phyloP scores from a whole-genome alignment of 2,888 invertebrate genomes.

The Dromius quadrimaculatus region DNA sequence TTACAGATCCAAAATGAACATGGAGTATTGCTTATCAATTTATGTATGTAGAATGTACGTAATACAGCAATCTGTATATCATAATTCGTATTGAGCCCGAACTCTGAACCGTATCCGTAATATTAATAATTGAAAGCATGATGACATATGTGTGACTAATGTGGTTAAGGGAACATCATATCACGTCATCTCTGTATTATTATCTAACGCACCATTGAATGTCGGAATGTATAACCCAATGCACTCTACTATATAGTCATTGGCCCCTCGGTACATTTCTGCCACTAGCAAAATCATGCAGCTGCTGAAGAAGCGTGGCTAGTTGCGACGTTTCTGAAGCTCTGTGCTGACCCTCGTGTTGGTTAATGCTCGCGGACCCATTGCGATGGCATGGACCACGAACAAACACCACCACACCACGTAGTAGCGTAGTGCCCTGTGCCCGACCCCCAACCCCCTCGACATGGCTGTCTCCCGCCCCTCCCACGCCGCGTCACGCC shows the following conservation, averaged over 20 bases:
- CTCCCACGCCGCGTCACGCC: conserved; percentile 39
- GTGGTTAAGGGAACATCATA: conserved; percentile 50
- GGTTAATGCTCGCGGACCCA: conserved; percentile 18
- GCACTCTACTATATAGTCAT: conserved; percentile 42
- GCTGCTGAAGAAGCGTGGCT: neutral
- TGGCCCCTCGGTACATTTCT: conserved; percentile 12
- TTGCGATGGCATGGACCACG: conserved; percentile 32
- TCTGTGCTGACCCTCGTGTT: neutral
- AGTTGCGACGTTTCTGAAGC: neutral
- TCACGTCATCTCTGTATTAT: conserved; percentile 50
- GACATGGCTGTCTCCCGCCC: conserved; percentile 52
- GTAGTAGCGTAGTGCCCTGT: conserved; percentile 47
- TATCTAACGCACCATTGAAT: conserved; percentile 51
- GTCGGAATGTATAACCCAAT: conserved; percentile 51
- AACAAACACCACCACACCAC: conserved; percentile 43
- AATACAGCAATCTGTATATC: conserved; percentile 12
- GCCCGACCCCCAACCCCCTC: conserved; percentile 18
- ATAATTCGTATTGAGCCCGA: conserved; percentile 4
- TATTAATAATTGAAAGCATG: conserved; percentile 44
- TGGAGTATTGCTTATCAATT: neutral
- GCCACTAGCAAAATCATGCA: conserved; percentile 1
- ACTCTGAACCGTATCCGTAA: neutral
- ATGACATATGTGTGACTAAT: conserved; percentile 50
- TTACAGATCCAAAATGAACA: neutral
- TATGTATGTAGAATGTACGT: conserved; percentile 18